phyloP scores from a whole-genome alignment of 1,140 invertebrate species.

The Zaprionus inermis region DNA sequence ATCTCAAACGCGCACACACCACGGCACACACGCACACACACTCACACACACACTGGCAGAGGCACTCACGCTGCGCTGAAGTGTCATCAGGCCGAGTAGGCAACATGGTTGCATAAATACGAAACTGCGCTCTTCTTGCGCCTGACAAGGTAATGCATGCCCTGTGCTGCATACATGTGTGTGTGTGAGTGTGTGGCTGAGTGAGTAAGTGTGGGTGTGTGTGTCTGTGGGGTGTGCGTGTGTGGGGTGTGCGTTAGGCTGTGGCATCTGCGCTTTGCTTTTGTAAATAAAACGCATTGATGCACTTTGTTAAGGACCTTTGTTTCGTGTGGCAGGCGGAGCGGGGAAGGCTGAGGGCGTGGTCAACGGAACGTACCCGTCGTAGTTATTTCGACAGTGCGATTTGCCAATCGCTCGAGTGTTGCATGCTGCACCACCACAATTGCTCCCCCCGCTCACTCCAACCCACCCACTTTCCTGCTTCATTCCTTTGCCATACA shows the following conservation, averaged over 20 bases:
- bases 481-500: background rate
- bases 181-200: background rate
- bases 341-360: background rate
- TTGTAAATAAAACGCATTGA: conserved; percentile 65
- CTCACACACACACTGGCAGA: background rate
- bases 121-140: background rate
- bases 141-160: conserved; percentile 48
- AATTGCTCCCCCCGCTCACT: background rate
- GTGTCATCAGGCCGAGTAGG: conserved; percentile 30
- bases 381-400: conserved; percentile 15
- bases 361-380: conserved; percentile 6
- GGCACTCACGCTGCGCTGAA: conserved; percentile 21
- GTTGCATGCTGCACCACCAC: conserved; percentile 3
- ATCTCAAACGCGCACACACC: conserved; percentile 51
- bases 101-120: conserved; percentile 50
- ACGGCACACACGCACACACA: conserved; percentile 8
- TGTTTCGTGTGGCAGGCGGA: conserved; percentile 7
- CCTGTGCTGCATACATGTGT: background rate
- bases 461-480: no score
- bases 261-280: conserved; percentile 44
- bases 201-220: background rate
- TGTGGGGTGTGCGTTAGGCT: conserved; percentile 10
- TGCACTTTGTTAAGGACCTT: conserved; percentile 48
- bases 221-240: background rate
- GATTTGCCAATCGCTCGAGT: conserved; percentile 19